Percentiles rank a stretch among this genome's conserved stretches.
Evolutionary conservation across 2,113 vertebrate genomes (phyloP).

Genomic region (Hucho hucho): DNA sequence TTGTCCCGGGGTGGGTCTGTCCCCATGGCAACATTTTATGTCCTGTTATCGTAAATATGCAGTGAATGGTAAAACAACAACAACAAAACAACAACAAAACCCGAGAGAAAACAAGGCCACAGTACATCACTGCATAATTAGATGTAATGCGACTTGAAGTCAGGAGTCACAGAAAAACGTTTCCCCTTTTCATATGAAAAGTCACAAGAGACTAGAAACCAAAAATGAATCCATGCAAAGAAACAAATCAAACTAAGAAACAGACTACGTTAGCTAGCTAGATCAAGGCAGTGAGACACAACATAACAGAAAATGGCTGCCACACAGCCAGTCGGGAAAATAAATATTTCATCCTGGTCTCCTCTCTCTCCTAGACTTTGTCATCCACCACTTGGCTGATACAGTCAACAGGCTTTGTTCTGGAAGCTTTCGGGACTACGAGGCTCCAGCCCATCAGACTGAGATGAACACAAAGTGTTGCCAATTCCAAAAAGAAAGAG

Average conservation of each 20-base stretch:
- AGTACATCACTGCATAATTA: too few species aligned
- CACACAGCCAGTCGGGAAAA: neutral
- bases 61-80: neutral
- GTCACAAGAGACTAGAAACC: too few species aligned
- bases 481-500: neutral
- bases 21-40: constrained; percentile 10
- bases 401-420: constrained; percentile 28
- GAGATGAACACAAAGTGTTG: neutral
- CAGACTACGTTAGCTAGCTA: neutral
- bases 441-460: neutral
- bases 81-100: neutral
- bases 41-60: neutral
- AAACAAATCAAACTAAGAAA: neutral
- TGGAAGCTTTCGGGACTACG: constrained; percentile 7
- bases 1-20: neutral
- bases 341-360: neutral
- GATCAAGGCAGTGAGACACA: neutral
- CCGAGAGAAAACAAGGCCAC: too few species aligned
- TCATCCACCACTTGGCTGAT: constrained; percentile 1
- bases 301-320: neutral
- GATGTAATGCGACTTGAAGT: neutral
- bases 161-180: neutral
- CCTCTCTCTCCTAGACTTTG: constrained; percentile 1
- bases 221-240: neutral
- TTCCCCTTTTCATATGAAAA: neutral